These are phyloP conservation scores for Psammodynastes pulverulentus DNA, from an alignment of 2,113 vertebrate genomes.

Conservation along the genomic window DNA sequence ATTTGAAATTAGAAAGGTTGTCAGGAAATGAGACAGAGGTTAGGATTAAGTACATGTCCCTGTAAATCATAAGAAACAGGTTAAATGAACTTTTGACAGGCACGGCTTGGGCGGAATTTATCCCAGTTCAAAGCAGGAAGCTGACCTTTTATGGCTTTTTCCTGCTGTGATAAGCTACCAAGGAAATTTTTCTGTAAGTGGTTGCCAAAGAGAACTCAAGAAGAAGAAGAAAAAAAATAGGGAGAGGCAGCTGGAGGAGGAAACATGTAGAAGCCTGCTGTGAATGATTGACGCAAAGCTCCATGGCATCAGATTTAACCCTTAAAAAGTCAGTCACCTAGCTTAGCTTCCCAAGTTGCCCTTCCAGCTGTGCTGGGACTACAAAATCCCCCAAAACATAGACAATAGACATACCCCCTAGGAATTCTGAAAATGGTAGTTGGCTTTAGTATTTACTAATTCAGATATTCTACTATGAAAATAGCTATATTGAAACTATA, in stretches of 20 bases:
- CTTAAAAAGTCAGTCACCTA: neutral
- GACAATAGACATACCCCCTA: neutral
- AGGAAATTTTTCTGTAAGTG: neutral
- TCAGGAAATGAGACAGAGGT: slow-evolving; percentile 1
- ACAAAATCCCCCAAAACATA: neutral
- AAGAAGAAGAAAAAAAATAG: neutral
- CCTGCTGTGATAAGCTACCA: neutral
- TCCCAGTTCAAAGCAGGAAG: slow-evolving; percentile 17
- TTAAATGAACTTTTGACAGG: slow-evolving; percentile 4
- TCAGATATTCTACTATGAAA: neutral
- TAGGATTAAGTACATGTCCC: neutral
- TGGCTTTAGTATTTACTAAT: neutral
- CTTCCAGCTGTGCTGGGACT: neutral
- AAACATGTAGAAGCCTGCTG: slow-evolving; percentile 11
- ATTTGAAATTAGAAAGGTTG: neutral
- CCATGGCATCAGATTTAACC: neutral
- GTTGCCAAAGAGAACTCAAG: slow-evolving; percentile 7
- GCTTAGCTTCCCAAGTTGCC: neutral
- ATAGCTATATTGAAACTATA: neutral
- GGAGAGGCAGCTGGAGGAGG: slow-evolving; percentile 10
- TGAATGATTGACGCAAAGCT: slow-evolving; percentile 7
- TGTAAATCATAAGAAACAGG: slow-evolving; percentile 6
- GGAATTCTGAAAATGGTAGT: neutral
- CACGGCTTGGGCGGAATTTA: neutral
- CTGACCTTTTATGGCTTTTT: slow-evolving; percentile 15